Base-by-base conservation (phyloP, 2,888 invertebrate species). In the Polydrusus cervinus region DNA sequence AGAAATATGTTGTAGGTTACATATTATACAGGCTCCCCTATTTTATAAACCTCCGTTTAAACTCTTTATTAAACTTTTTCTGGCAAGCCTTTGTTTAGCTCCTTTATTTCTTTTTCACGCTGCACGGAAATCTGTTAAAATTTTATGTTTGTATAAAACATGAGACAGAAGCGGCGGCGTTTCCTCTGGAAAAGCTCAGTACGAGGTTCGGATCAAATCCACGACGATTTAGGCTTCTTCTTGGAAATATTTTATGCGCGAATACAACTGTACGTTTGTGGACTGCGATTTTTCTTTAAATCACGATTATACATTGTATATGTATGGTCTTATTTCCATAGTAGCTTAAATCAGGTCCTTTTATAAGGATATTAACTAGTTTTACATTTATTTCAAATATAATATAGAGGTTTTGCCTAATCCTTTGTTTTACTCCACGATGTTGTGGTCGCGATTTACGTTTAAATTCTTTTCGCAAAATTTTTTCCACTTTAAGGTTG, bases 71-170 rank as follows among this genome's bases (percentile, higher is more conserved):
- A 47, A n/a, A 47, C 47, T 47, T 47, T 47, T 8, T 47, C 16
- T 16, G 9, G 14, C 0, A 13, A 16, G 47, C 16, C n/a, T 47
- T 16, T 47, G 47, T 47, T 16, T 14, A 9, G 47, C 13, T 47
- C 47, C 8, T 16, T 30, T 13, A n/a, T 25, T 53, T 53, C 51
- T 51, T 20, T 30, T 53, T 25, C n/a, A 8, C n/a, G 53, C 13
- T 53, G 11, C n/a, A 25, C 11, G 13, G n/a, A 53, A 53, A 53
- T 53, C 53, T 25, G 53, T 53, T 53, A 53, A 53, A 53, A 53
- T 53, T 53, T 25, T 30, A 53, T 53, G 25, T 53, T 30, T 53
- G 25, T 53, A 53, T 53, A 53, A 53, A 53, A 53, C 53, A 53
- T 53, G 53, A 53, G 25, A 11, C 53, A 30, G 3, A 53, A 53